phyloP scores from a whole-genome alignment of 2,888 invertebrate species.

The Hypomecis punctinalis region DNA sequence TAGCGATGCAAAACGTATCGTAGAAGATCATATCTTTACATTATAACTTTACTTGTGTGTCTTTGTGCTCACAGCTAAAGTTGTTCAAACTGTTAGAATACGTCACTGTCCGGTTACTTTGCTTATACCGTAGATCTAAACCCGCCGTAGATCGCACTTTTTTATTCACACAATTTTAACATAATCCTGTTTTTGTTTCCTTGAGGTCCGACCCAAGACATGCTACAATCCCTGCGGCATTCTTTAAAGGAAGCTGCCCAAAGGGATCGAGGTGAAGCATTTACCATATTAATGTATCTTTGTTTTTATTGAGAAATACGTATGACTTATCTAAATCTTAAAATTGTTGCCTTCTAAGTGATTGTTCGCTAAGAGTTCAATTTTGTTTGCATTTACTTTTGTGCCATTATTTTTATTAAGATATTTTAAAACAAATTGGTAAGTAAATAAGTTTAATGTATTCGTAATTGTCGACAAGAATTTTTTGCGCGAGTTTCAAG shows the following conservation, averaged over 20 bases:
- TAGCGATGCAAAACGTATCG: too few species aligned
- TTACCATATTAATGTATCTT: slow-evolving; percentile 20
- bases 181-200: slow-evolving; percentile 61
- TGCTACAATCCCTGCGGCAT: slow-evolving; percentile 72
- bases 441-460: too few species aligned
- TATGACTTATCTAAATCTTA: neutral
- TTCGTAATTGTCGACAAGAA: too few species aligned
- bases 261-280: slow-evolving; percentile 68
- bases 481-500: too few species aligned
- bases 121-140: neutral
- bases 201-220: slow-evolving; percentile 73
- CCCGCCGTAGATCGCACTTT: neutral
- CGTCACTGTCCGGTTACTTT: too few species aligned
- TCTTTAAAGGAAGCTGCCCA: slow-evolving; percentile 68
- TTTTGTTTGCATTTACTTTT: neutral
- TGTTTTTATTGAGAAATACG: neutral
- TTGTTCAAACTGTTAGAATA: neutral
- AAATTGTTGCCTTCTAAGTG: neutral
- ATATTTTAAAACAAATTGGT: neutral
- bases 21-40: too few species aligned
- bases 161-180: slow-evolving; percentile 17
- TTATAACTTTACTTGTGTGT: too few species aligned
- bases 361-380: neutral
- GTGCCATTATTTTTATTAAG: neutral
- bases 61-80: too few species aligned